A percentile compares a stretch with the other conserved stretches of the same genome.
phyloP scores from a whole-genome alignment of 2,113 vertebrate genomes.

The Rhipidura dahli region DNA sequence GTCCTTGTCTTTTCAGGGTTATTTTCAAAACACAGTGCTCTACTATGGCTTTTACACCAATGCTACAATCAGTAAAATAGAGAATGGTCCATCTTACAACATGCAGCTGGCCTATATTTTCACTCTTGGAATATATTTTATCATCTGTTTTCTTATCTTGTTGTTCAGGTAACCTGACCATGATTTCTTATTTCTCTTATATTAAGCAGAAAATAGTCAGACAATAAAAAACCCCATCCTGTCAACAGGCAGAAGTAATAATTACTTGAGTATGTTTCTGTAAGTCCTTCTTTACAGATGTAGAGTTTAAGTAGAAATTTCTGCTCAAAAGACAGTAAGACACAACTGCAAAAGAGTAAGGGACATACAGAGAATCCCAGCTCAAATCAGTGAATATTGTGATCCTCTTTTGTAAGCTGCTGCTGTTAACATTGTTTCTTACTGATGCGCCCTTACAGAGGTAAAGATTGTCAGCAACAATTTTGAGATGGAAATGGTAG shows the following conservation, averaged over 20 bases:
- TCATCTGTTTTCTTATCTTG: constrained; percentile 83
- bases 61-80: constrained; percentile 25
- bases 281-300: not conserved
- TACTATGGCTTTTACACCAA: constrained; percentile 92
- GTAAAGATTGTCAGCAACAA: not conserved
- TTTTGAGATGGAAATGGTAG: not conserved
- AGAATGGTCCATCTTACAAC: constrained; percentile 71
- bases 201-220: not conserved
- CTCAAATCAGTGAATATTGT: not conserved
- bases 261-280: not conserved
- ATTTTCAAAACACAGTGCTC: constrained; percentile 78
- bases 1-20: constrained; percentile 63
- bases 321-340: not conserved
- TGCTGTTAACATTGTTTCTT: not conserved
- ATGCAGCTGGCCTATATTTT: constrained; percentile 95
- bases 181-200: not conserved
- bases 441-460: not conserved
- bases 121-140: constrained; percentile 82
- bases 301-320: not conserved
- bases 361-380: not conserved
- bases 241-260: not conserved
- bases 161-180: constrained; percentile 80
- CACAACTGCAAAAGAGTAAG: not conserved
- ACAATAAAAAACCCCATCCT: accelerated
- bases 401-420: not conserved